Percentiles rank a stretch among this genome's conserved stretches.
Evolutionary conservation across 2,888 invertebrate species (phyloP).

Genomic region (Digitonthophagus gazella): DNA sequence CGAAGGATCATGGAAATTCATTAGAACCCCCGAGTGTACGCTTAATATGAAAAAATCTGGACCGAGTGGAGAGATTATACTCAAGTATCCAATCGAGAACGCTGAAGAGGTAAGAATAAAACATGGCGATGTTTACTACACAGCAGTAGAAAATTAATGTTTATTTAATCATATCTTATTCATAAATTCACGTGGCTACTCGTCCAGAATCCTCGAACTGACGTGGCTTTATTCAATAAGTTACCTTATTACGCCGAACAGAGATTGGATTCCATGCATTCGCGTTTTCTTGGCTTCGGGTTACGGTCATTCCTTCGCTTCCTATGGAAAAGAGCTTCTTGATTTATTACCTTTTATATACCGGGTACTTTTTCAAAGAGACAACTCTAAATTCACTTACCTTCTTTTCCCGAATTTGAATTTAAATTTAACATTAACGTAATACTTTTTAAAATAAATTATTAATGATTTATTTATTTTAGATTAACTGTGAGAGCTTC

Average conservation of each 20-base stretch:
- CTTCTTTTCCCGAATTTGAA: no score
- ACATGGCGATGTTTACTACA: not conserved
- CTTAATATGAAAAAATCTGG: constrained; percentile 70
- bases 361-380: no score
- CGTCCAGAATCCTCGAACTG: not conserved
- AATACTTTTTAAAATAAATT: not conserved
- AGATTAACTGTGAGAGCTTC: constrained; percentile 77
- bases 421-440: not conserved
- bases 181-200: not conserved
- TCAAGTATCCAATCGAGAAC: constrained; percentile 48
- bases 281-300: not conserved
- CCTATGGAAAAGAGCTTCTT: not conserved
- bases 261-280: not conserved
- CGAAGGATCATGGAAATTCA: constrained; percentile 80
- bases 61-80: constrained; percentile 72
- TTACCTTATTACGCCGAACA: not conserved
- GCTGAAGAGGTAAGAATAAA: constrained; percentile 42
- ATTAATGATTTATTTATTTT: constrained; percentile 38
- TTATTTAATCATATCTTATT: not conserved
- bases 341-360: not conserved
- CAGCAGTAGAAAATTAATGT: not conserved
- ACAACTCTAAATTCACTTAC: no score
- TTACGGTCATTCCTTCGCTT: no score
- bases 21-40: constrained; percentile 67
- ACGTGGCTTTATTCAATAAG: not conserved